Base-by-base conservation (phyloP, 2,888 invertebrate species). In the Xylophagus ater region DNA sequence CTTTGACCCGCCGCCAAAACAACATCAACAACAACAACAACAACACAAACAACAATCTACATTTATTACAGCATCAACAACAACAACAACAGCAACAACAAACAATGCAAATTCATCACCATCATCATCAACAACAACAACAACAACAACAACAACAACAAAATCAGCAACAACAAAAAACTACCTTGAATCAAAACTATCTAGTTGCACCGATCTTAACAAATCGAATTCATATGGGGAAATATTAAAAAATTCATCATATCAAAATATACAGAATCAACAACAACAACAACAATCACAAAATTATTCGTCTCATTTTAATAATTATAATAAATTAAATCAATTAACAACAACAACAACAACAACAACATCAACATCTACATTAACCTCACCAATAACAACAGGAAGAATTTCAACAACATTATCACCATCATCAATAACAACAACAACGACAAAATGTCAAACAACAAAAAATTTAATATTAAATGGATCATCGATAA, bases 1-100 rank as follows among this genome's bases (percentile, higher is more conserved):
- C 60, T 58, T 60, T 56, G 59, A 61, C 51, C 52, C 60, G 54
- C 53, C 57, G 47, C 49, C 57, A 54, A 62, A 62, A 44, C 58
- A 60, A 47, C 51, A 53, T 42, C 50, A 57, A 44, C 54, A 42
- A 34, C 32, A 38, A 35, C 32, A 44, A 13, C 41, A 39, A 19
- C 34, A 15, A 34, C 21, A 10, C 47, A 46, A n/a, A n/a, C n/a
- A n/a, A n/a, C n/a, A n/a, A n/a, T n/a, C n/a, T n/a, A n/a, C n/a
- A n/a, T n/a, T n/a, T n/a, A n/a, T n/a, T n/a, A 14, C 40, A 41
- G 36, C 51, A 48, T 28, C 45, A 49, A 33, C 48, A 51, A 20
- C 51, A 46, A 41, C 49, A 41, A 28, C 44, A 45, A 38, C 50
- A 44, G 14, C 47, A 45, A 6, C 48, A 49, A 40, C 50, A 58